phyloP scores from a whole-genome alignment of 2,797 vertebrate species.

The Gastrophryne carolinensis region DNA sequence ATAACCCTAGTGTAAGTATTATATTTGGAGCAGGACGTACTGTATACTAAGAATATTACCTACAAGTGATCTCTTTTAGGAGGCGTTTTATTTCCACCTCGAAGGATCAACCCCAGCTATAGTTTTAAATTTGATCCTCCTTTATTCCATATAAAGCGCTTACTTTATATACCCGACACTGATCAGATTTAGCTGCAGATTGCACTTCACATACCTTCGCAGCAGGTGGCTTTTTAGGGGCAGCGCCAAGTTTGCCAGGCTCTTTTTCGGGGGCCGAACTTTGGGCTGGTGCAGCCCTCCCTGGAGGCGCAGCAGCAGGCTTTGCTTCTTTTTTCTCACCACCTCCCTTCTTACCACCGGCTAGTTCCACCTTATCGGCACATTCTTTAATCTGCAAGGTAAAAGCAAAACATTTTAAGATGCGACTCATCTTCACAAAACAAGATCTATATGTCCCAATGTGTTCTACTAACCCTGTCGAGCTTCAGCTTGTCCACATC shows the following conservation, averaged over 20 bases:
- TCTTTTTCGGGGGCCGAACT: conserved; percentile 73
- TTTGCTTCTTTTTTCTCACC: conserved; percentile 78
- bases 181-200: not conserved
- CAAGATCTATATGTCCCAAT: no score
- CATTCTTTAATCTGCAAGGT: conserved; percentile 87
- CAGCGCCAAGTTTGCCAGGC: conserved; percentile 68
- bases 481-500: conserved; percentile 97
- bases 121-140: no score
- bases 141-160: no score
- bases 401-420: not conserved
- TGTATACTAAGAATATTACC: no score
- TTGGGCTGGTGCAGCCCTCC: conserved; percentile 63
- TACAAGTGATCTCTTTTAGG: no score
- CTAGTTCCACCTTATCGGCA: conserved; percentile 89
- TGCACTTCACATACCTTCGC: conserved; percentile 71
- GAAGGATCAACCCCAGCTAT: no score
- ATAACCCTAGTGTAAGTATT: no score
- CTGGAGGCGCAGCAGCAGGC: conserved; percentile 64
- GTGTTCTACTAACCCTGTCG: conserved; percentile 82
- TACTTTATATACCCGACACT: not conserved
- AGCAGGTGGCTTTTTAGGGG: conserved; percentile 75
- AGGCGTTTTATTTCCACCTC: no score
- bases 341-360: conserved; percentile 77
- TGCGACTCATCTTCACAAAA: not conserved
- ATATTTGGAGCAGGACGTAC: no score